Conservation (phyloP, 1,140 invertebrate species). For the Chironomus tepperi region DNA sequence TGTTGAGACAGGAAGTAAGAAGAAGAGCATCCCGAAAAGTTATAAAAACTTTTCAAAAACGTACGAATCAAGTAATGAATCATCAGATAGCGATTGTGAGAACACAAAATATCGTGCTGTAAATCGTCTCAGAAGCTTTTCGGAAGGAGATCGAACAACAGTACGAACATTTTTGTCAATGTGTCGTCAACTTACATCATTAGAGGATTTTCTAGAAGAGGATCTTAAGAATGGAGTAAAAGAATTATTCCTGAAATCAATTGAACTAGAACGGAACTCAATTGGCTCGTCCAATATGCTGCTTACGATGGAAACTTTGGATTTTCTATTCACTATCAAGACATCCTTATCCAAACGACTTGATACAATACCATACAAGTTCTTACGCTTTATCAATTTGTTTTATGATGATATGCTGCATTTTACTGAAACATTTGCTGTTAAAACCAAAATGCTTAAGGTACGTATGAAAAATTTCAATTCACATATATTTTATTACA, state of each 20-base stretch:
- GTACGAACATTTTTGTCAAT: too few species aligned
- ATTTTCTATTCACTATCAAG: not conserved
- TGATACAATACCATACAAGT: not conserved
- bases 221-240: too few species aligned
- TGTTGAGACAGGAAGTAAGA: too few species aligned
- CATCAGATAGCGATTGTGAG: too few species aligned
- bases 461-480: not conserved
- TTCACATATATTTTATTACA: not conserved
- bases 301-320: not conserved
- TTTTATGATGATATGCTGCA: not conserved
- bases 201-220: too few species aligned
- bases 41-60: too few species aligned
- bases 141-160: too few species aligned
- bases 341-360: not conserved
- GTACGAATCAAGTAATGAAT: too few species aligned
- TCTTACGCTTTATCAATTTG: not conserved
- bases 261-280: not conserved
- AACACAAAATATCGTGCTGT: too few species aligned
- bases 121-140: too few species aligned
- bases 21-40: too few species aligned
- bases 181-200: too few species aligned
- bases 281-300: not conserved
- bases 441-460: not conserved
- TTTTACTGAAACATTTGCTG: not conserved
- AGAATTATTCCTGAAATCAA: constrained; percentile 1